A percentile compares a stretch with the other conserved stretches of the same genome.
Conservation (phyloP, 2,797 vertebrate species). For the Thunnus albacares region DNA sequence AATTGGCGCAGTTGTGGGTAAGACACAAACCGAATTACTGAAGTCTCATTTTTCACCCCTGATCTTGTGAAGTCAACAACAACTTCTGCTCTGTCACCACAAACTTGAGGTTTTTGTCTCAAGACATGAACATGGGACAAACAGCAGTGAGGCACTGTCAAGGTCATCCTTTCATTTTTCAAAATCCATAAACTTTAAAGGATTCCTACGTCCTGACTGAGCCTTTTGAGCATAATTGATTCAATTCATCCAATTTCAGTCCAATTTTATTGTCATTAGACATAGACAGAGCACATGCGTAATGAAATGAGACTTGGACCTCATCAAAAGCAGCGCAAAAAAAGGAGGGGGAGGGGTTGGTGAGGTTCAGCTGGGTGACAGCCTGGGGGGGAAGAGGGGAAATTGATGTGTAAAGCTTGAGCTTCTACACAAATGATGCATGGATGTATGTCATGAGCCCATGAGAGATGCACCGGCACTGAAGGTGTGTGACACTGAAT, state of each 20-base stretch:
- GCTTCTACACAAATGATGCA: slow-evolving; percentile 13
- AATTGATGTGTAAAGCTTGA: neutral
- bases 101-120: neutral
- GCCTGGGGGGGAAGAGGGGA: too few species aligned
- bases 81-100: neutral
- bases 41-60: neutral
- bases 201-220: neutral
- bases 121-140: neutral
- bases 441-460: neutral
- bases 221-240: neutral
- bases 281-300: too few species aligned
- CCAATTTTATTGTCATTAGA: too few species aligned
- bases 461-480: neutral
- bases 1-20: neutral
- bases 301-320: too few species aligned
- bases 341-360: too few species aligned
- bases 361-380: too few species aligned
- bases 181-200: slow-evolving; percentile 5
- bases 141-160: neutral
- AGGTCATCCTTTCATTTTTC: neutral
- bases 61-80: neutral
- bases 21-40: neutral
- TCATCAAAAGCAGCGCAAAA: too few species aligned
- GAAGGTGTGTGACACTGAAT: slow-evolving; percentile 22
- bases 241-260: too few species aligned